Evolutionary conservation across 1,140 invertebrate species (phyloP).

Genomic region (Penaeus japonicus): DNA sequence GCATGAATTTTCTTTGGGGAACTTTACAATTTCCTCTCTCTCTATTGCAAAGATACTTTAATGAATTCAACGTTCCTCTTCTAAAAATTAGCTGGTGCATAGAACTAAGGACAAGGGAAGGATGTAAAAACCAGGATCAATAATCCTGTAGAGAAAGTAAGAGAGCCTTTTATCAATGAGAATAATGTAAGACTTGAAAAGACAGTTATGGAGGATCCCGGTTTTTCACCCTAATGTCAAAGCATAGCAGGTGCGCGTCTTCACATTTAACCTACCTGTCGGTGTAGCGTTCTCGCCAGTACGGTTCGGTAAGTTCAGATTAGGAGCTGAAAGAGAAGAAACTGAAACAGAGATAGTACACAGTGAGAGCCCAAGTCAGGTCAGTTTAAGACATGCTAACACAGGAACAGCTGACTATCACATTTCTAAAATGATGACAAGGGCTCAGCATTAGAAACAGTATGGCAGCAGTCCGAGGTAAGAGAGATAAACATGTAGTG

Average conservation of each 20-base stretch:
- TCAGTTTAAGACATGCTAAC: constrained; percentile 54
- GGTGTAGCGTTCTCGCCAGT: constrained; percentile 55
- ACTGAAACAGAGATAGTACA: constrained; percentile 59
- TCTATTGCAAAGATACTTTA: constrained; percentile 36
- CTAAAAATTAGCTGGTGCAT: constrained; percentile 49
- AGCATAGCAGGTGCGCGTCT: constrained; percentile 44
- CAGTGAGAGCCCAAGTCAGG: constrained; percentile 57
- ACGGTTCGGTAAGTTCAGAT: constrained; percentile 58
- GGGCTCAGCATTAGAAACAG: constrained; percentile 55
- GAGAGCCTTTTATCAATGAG: constrained; percentile 2
- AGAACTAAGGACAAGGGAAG: constrained; percentile 47
- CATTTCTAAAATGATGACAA: constrained; percentile 49
- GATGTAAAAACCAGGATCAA: constrained; percentile 53
- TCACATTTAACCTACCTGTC: constrained; percentile 58
- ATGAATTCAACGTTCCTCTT: constrained; percentile 35
- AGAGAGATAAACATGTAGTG: constrained; percentile 36
- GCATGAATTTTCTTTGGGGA: background rate
- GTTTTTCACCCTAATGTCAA: constrained; percentile 52
- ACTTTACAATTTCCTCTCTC: no score
- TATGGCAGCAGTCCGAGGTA: constrained; percentile 40
- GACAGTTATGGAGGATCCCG: constrained; percentile 36
- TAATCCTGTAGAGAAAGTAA: constrained; percentile 23
- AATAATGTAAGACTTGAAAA: background rate
- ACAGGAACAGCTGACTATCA: constrained; percentile 53
- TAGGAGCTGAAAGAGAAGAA: constrained; percentile 60